Conservation (phyloP, 2,113 vertebrate genomes). For the Panthera leo region DNA sequence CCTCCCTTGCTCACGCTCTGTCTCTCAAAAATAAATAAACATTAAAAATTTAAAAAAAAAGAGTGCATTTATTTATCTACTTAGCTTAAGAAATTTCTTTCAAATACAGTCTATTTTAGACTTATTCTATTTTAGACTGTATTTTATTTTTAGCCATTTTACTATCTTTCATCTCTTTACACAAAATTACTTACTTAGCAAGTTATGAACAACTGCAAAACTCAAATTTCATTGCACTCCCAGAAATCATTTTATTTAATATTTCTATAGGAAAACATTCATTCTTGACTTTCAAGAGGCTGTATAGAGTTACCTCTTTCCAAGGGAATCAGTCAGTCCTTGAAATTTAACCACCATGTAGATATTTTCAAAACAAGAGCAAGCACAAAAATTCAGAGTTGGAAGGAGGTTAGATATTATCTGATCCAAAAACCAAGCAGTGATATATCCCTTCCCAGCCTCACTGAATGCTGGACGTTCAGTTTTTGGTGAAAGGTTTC, state of each 20-base stretch:
- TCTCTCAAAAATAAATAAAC: too few species aligned
- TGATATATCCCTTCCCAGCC: background rate
- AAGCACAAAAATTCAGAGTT: background rate
- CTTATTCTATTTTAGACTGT: background rate
- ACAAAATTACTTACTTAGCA: conserved; percentile 25
- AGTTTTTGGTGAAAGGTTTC: background rate
- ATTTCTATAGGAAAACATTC: background rate
- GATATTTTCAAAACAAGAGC: background rate
- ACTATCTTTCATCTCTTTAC: background rate
- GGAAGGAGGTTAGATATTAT: background rate
- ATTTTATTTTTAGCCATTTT: conserved; percentile 26
- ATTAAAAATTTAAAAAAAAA: background rate
- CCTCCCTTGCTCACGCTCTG: too few species aligned
- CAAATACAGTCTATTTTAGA: background rate
- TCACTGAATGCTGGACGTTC: background rate
- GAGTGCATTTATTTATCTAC: background rate
- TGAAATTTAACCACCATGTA: background rate
- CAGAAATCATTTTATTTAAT: conserved; percentile 37
- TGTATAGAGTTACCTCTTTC: background rate
- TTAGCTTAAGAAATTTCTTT: background rate
- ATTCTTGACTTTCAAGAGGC: background rate
- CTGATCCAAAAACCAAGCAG: background rate
- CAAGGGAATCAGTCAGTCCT: background rate
- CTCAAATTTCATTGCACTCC: background rate
- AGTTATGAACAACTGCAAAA: background rate